Evolutionary conservation across 2,888 invertebrate species (phyloP), one percentile per base, ranked within the genome.

Genomic region (Polyploca ridens): DNA sequence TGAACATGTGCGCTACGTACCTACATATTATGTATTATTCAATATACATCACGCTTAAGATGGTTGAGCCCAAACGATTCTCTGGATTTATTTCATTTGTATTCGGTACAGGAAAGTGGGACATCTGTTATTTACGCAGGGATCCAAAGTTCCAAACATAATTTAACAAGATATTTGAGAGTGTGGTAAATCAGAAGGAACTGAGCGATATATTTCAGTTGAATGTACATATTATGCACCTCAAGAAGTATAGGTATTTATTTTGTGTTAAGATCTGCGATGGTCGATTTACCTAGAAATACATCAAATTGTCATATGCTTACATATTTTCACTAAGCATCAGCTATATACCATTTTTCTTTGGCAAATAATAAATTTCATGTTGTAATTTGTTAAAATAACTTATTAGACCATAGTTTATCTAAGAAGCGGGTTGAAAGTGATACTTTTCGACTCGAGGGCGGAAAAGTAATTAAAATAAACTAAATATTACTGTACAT

Each of bases 51-150:
- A 76, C 67, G 69, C 70, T 75, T 72, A 76, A 79, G 75, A 74
- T 71, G 68, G 54, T 67, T 70, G 66, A 75, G 69, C 73, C 73
- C 67, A 66, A 74, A 74, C 77, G 74, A 79, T 79, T 76, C 71
- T 69, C 69, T 75, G 77, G 83, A 85, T 89, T 87, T 85, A 85
- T 84, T 81, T 76, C 75, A 85, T 88, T 86, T 84, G 83, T 82
- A 87, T 87, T 83, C 84, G 72, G 77, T 65, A 71, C 76, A 73
- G 69, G 78, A 73, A 84, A 83, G 70, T 80, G 78, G 85, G 78
- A 77, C 86, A 82, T 83, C 82, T 82, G 81, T 74, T 81, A 78
- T 77, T 77, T 80, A 78, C 76, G 75, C 71, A 74, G 71, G 46
- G 75, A 72, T 80, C 69, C 69, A 69, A 68, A 78, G 65, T 73